Conservation (phyloP, 2,113 vertebrate genomes). For the Macroglossus sobrinus region DNA sequence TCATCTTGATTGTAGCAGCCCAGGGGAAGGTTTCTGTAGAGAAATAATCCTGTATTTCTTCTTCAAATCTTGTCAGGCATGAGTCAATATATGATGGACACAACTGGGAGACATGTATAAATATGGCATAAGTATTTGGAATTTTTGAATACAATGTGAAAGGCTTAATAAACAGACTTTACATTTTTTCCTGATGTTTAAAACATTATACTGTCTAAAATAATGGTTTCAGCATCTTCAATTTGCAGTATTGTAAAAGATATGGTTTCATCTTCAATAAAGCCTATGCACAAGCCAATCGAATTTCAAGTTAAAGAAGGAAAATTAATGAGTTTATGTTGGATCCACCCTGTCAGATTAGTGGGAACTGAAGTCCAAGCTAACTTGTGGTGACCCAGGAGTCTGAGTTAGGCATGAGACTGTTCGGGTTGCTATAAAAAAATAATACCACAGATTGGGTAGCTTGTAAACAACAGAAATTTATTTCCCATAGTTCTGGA, state of each 20-base stretch:
- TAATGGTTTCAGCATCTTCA: background rate
- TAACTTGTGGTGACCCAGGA: background rate
- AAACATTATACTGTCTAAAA: constrained; percentile 29
- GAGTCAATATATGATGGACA: background rate
- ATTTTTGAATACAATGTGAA: constrained; percentile 7
- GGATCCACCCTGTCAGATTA: background rate
- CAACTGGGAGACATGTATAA: background rate
- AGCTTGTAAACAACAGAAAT: background rate
- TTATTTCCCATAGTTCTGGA: background rate
- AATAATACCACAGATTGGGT: background rate
- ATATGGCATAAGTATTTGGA: background rate
- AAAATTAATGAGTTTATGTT: background rate
- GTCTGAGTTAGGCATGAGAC: background rate
- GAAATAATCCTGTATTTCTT: background rate
- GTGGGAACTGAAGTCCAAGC: background rate
- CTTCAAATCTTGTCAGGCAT: background rate
- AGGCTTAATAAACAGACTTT: background rate
- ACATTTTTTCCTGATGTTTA: background rate
- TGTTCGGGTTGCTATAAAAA: background rate
- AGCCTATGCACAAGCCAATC: background rate
- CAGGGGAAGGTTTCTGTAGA: background rate
- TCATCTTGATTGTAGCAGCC: background rate
- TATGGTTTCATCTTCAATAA: background rate
- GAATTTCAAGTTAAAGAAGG: background rate
- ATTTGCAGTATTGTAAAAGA: background rate